Percentiles rank a stretch among this genome's conserved stretches.
phyloP scores from a whole-genome alignment of 1,140 invertebrate species.

The Meloidogyne floridensis region DNA sequence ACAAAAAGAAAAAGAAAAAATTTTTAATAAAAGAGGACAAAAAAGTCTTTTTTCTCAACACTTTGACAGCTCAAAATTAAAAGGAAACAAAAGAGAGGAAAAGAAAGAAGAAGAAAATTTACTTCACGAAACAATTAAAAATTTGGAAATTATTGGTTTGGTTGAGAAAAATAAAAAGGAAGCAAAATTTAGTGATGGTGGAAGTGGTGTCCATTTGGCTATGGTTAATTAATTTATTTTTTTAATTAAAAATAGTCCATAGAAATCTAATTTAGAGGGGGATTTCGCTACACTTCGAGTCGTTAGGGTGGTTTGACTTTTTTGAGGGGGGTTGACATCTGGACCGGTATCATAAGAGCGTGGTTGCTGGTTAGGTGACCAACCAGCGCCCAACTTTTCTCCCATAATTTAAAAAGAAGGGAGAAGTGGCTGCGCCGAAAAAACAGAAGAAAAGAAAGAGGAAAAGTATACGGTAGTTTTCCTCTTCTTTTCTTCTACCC shows the following conservation, averaged over 20 bases:
- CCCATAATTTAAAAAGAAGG: too few relatives aligned
- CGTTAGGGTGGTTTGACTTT: too few relatives aligned
- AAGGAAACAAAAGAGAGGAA: background rate
- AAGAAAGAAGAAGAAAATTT: background rate
- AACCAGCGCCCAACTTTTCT: too few relatives aligned
- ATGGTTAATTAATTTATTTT: constrained; percentile 8
- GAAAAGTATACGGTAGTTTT: too few relatives aligned
- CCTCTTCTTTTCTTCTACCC: too few relatives aligned
- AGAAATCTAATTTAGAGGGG: too few relatives aligned
- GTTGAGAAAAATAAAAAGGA: constrained; percentile 10
- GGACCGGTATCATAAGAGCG: too few relatives aligned
- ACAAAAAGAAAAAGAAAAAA: background rate
- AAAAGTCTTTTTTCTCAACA: constrained; percentile 25
- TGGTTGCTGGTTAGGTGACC: too few relatives aligned
- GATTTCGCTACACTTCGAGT: too few relatives aligned
- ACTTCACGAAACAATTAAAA: constrained; percentile 4
- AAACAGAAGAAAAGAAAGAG: too few relatives aligned
- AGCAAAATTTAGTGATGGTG: background rate
- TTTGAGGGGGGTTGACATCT: too few relatives aligned
- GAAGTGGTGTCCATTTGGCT: constrained; percentile 12
- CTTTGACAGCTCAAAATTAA: constrained; percentile 14
- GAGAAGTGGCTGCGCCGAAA: too few relatives aligned
- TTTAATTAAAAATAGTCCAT: background rate
- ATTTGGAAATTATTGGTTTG: background rate
- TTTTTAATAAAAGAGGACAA: background rate